Conservation (phyloP, 1,140 invertebrate species). For the Eriosoma lanigerum region DNA sequence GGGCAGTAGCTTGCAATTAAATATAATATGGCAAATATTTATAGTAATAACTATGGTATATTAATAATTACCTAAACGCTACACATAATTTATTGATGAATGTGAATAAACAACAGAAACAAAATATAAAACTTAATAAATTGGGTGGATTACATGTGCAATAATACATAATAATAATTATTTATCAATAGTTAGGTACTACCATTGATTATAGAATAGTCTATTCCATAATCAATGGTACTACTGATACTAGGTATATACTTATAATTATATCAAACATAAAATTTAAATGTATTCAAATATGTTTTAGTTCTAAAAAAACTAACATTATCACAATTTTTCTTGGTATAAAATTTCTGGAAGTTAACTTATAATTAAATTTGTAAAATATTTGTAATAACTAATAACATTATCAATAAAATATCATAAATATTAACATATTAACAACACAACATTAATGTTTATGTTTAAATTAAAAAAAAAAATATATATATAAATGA, state of each 20-base stretch:
- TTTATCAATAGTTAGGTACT: no score
- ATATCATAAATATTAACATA: conserved; percentile 33
- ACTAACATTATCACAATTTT: conserved; percentile 48
- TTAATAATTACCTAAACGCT: no score
- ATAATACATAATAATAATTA: no score
- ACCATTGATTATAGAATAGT: no score
- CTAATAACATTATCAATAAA: conserved; percentile 40
- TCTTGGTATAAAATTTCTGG: conserved; percentile 45
- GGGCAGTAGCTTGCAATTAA: background rate
- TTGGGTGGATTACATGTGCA: conserved; percentile 22
- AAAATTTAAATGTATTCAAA: conserved; percentile 27
- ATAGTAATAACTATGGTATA: no score
- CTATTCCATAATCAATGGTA: no score
- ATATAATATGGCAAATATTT: background rate
- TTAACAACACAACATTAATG: conserved; percentile 23
- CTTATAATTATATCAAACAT: conserved; percentile 19
- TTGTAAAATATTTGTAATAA: conserved; percentile 27
- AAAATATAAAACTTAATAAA: conserved; percentile 17
- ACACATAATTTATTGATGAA: background rate
- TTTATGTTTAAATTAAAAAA: background rate
- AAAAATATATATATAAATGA: background rate
- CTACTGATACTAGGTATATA: background rate
- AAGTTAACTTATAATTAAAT: conserved; percentile 43
- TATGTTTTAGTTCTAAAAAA: conserved; percentile 25
- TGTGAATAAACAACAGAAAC: background rate